Conservation (phyloP, 2,113 vertebrate genomes). For the Triplophysa dalaica region DNA sequence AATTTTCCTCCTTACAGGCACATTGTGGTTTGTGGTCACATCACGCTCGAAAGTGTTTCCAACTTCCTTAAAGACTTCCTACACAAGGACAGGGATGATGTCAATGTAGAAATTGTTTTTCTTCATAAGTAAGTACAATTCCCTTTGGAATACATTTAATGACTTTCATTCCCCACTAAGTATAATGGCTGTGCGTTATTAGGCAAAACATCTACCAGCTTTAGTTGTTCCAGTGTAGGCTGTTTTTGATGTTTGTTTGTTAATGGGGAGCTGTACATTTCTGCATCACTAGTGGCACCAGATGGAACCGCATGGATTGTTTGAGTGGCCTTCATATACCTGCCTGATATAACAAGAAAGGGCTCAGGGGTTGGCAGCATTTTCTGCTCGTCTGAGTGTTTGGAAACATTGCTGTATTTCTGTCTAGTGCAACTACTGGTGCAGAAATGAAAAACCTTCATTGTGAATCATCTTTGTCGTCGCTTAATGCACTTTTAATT, state of each 20-base stretch:
- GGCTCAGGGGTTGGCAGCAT: too few species aligned
- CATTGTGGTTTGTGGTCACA: constrained; percentile 99
- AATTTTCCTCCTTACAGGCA: constrained; percentile 84
- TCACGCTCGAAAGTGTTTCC: constrained; percentile 98
- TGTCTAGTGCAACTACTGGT: neutral
- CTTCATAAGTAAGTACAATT: constrained; percentile 95
- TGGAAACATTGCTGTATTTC: too few species aligned
- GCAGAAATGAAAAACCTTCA: constrained; percentile 12
- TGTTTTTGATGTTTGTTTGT: neutral
- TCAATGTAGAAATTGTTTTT: constrained; percentile 99
- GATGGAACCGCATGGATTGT: too few species aligned
- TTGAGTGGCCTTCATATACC: too few species aligned
- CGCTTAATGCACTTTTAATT: too few species aligned
- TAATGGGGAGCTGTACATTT: neutral
- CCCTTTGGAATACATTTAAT: constrained; percentile 15
- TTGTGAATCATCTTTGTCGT: neutral
- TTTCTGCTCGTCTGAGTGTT: too few species aligned
- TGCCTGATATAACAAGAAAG: too few species aligned
- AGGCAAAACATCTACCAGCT: neutral
- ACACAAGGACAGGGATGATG: constrained; percentile 99
- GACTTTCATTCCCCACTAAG: neutral
- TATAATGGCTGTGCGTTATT: neutral
- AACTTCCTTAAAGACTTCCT: constrained; percentile 99
- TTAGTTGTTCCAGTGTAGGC: neutral
- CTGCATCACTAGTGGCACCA: neutral